Conservation (phyloP, 2,113 vertebrate genomes). For the Sigmodon hispidus region DNA sequence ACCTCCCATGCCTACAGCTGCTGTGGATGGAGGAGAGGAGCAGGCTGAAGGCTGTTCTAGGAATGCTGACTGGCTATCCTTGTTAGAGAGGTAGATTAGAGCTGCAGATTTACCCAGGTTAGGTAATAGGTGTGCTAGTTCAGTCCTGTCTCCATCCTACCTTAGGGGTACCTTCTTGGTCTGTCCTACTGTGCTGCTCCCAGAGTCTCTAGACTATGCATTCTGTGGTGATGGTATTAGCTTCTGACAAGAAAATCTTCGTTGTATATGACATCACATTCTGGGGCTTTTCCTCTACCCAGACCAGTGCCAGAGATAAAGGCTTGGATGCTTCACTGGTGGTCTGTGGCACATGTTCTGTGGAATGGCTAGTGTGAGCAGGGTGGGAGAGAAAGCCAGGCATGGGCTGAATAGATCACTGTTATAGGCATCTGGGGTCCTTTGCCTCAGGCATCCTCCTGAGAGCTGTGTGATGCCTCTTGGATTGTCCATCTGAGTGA, state of each 20-base stretch:
- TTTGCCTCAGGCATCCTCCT: neutral
- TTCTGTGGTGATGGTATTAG: neutral
- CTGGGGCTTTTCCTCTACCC: neutral
- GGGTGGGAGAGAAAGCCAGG: neutral
- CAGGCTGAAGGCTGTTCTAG: neutral
- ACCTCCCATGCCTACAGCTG: neutral
- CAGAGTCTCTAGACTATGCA: neutral
- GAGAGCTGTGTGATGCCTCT: neutral
- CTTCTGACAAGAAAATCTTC: neutral
- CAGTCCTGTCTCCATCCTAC: fast-evolving
- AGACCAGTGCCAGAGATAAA: neutral
- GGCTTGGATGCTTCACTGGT: neutral
- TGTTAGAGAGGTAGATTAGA: neutral
- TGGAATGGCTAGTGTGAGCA: neutral
- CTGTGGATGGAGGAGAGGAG: too few relatives aligned
- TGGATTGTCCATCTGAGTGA: neutral
- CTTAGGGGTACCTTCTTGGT: neutral
- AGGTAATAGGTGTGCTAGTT: neutral
- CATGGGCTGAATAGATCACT: neutral
- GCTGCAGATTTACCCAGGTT: neutral
- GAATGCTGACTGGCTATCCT: neutral
- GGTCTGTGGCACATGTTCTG: neutral
- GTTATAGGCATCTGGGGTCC: neutral
- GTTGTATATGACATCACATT: neutral
- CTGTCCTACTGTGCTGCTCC: neutral